Evolutionary conservation across 2,888 invertebrate genomes (phyloP).

Genomic region (Lepidonotus clava): DNA sequence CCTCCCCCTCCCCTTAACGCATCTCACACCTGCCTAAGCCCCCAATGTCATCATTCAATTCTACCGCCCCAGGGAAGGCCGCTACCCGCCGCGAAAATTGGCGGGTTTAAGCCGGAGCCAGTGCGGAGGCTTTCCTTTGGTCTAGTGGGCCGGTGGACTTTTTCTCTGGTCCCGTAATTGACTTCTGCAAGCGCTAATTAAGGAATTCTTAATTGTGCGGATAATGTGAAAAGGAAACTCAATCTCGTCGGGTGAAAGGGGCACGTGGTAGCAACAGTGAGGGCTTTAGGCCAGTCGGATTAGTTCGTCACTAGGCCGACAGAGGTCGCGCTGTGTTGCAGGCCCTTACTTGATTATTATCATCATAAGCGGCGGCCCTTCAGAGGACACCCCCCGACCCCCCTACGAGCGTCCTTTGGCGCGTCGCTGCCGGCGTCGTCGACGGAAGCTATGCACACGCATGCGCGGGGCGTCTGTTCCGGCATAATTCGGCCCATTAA

Average conservation of each 20-base stretch:
- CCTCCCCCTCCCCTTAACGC: not conserved
- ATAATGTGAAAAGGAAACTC: constrained; percentile 9
- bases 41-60: not conserved
- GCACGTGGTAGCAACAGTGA: too few species aligned
- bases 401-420: too few species aligned
- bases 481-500: constrained; percentile 37
- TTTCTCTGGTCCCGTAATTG: constrained; percentile 7
- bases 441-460: constrained; percentile 6
- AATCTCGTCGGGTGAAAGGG: constrained; percentile 7
- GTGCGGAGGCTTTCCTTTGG: not conserved
- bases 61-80: not conserved
- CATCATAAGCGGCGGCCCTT: not conserved
- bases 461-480: constrained; percentile 6
- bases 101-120: constrained; percentile 25
- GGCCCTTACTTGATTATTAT: constrained; percentile 4
- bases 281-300: not conserved
- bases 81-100: constrained; percentile 3
- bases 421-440: too few species aligned
- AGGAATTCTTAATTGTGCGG: constrained; percentile 31
- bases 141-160: not conserved
- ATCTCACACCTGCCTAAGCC: not conserved
- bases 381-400: not conserved
- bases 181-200: constrained; percentile 33
- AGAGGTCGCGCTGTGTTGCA: constrained; percentile 8
- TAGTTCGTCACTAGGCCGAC: not conserved